Base-by-base conservation (phyloP, 2,113 vertebrate species). In the Labeo rohita region DNA sequence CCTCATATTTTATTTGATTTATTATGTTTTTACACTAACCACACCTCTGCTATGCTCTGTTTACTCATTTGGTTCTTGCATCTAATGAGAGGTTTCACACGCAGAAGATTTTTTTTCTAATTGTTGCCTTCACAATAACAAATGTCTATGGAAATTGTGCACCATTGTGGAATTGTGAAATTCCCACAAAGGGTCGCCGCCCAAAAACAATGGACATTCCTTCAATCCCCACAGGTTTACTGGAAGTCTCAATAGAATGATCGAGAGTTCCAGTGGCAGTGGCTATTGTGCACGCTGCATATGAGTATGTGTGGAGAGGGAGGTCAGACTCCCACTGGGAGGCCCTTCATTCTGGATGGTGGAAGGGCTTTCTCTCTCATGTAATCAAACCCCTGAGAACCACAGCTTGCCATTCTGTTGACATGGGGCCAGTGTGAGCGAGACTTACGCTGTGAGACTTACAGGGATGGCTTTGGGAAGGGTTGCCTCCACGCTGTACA, bases 201-300 rank as follows among this genome's bases (percentile, higher is more conserved):
- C 87, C 34, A 90, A 92, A 93, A 94, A 95, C 94, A 95, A 94
- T 95, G 92, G 85, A 86, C 92, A 93, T 95, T 94, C 93, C 93
- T 93, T 86, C 78, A 78, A 89, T 94, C 91, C 92, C 91, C 84
- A 86, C 92, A 93, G 93, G 91, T 94, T 92, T 88, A 87, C 90
- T 90, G 87, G 89, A 88, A 15, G 82, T 84, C 87, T 91, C 78
- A 92, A 90, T 81, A 92, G 92, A 89, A 91, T 89, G 91, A 84
- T 90, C 88, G 81, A 76, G 87, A 89, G 92, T 93, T 94, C 94
- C 92, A 94, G 92, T 93, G 90, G 91, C 91, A 91, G 84, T 76
- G 45, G 91, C 92, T 91, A 89, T 92, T 93, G 93, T 94, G 91
- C 89, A 90, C 90, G 87, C 88, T 73, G 90, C 89, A 85, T 91